Evolutionary conservation across 2,888 invertebrate species (phyloP).

Genomic region (Galerucella pusilla): DNA sequence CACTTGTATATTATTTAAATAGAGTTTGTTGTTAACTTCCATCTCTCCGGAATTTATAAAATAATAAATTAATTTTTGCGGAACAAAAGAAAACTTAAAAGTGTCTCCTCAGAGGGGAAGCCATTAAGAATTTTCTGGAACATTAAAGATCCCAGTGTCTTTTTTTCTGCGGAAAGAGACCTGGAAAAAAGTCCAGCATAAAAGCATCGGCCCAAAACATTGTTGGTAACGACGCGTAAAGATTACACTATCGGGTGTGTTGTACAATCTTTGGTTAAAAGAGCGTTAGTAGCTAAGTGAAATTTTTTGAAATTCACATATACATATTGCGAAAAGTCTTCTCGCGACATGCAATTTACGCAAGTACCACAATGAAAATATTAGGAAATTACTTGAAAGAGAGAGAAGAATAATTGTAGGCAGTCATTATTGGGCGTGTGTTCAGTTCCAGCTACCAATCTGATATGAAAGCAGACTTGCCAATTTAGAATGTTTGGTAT

Average conservation of each 20-base stretch:
- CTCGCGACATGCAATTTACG: too few species aligned
- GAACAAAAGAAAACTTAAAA: slow-evolving; percentile 9
- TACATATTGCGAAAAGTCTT: too few species aligned
- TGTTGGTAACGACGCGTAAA: slow-evolving; percentile 1
- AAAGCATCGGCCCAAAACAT: slow-evolving; percentile 9
- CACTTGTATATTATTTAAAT: background rate
- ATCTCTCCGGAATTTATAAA: background rate
- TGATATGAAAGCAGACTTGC: too few species aligned
- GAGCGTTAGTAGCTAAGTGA: too few species aligned
- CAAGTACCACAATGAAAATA: too few species aligned
- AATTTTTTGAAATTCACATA: background rate
- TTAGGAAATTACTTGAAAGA: too few species aligned
- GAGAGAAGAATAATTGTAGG: too few species aligned
- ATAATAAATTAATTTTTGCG: slow-evolving; percentile 13
- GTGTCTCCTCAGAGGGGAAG: background rate
- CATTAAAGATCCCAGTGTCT: slow-evolving; percentile 1
- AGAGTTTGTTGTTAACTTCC: background rate
- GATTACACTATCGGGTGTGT: background rate
- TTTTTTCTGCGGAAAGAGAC: slow-evolving; percentile 4
- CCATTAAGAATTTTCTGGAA: slow-evolving; percentile 20
- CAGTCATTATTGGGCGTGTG: too few species aligned
- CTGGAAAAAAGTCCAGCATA: slow-evolving; percentile 1
- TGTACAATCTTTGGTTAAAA: background rate
- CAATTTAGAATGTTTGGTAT: too few species aligned
- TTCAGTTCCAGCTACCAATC: too few species aligned